A percentile compares a stretch with the other conserved stretches of the same genome.
phyloP scores from a whole-genome alignment of 1,140 invertebrate species.

The Steinernema khuongi region DNA sequence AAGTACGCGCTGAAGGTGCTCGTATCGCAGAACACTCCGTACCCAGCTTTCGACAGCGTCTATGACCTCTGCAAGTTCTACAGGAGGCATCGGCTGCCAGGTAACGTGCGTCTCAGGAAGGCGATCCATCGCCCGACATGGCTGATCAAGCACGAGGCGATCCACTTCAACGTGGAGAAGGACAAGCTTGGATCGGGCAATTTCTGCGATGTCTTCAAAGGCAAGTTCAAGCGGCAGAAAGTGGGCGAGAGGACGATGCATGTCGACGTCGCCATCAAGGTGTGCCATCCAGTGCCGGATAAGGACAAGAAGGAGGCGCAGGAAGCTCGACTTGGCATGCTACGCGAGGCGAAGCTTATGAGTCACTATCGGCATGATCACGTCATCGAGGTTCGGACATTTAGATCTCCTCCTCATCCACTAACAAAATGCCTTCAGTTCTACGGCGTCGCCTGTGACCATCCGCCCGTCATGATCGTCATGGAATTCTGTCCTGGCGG shows the following conservation, averaged over 20 bases:
- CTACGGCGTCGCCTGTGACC: conserved; percentile 80
- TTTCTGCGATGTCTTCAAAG: conserved; percentile 19
- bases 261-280: conserved; percentile 16
- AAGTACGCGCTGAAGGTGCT: not conserved
- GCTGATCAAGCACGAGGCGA: conserved; percentile 16
- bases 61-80: conserved; percentile 5
- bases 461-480: conserved; percentile 79
- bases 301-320: conserved; percentile 19
- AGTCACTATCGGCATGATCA: conserved; percentile 8
- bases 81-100: not conserved
- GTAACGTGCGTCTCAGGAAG: conserved; percentile 2
- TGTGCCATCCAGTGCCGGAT: not conserved
- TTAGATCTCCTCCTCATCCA: not conserved
- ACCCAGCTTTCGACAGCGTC: not conserved
- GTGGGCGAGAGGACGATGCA: not conserved
- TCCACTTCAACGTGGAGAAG: not conserved
- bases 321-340: not conserved
- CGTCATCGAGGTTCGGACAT: conserved; percentile 5
- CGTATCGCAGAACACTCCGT: not conserved
- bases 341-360: conserved; percentile 4
- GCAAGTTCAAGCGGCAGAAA: not conserved
- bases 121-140: conserved; percentile 12
- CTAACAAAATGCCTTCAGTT: conserved; percentile 61
- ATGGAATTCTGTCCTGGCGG: conserved; percentile 93
- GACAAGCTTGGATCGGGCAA: conserved; percentile 13